Percentiles rank a stretch among this genome's conserved stretches.
These are phyloP conservation scores for Ditylenchus dipsaci DNA, from an alignment of 1,140 invertebrate species.

Conservation along the genomic window DNA sequence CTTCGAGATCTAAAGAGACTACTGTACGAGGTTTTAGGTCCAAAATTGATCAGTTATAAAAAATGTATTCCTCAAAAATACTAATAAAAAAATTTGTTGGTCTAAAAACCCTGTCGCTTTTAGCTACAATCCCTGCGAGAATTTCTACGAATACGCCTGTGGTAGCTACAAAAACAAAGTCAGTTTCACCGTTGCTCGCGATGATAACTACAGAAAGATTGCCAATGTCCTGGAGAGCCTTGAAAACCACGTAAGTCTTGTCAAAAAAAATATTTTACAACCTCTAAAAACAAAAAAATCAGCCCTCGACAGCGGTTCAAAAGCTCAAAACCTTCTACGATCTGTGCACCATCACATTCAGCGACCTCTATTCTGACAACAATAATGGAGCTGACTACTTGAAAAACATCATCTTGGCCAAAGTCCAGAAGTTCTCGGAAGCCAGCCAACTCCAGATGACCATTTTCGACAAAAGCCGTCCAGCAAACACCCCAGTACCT, in stretches of 20 bases:
- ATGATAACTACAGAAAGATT: constrained; percentile 9
- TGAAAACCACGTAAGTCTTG: not conserved
- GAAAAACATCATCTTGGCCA: not conserved
- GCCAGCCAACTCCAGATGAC: not conserved
- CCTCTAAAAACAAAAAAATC: not conserved
- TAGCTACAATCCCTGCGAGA: constrained; percentile 24
- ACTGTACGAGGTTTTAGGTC: too few relatives aligned
- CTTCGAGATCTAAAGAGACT: too few relatives aligned
- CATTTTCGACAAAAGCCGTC: not conserved
- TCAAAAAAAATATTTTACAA: too few relatives aligned
- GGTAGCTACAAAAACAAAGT: constrained; percentile 22
- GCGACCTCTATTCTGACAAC: not conserved
- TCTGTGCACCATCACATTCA: not conserved
- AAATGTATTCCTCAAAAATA: too few relatives aligned
- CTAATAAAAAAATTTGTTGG: too few relatives aligned
- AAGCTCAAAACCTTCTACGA: not conserved
- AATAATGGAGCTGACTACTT: not conserved
- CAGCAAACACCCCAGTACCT: not conserved
- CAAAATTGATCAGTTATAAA: too few relatives aligned
- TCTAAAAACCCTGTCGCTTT: not conserved
- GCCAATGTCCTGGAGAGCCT: not conserved
- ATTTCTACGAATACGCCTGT: constrained; percentile 32
- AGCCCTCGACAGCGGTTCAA: not conserved
- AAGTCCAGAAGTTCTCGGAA: not conserved
- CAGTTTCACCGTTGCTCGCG: not conserved